Evolutionary conservation across 2,797 vertebrate species (phyloP), one percentile per base, ranked within the genome.

Genomic region (Aphelocoma californica): DNA sequence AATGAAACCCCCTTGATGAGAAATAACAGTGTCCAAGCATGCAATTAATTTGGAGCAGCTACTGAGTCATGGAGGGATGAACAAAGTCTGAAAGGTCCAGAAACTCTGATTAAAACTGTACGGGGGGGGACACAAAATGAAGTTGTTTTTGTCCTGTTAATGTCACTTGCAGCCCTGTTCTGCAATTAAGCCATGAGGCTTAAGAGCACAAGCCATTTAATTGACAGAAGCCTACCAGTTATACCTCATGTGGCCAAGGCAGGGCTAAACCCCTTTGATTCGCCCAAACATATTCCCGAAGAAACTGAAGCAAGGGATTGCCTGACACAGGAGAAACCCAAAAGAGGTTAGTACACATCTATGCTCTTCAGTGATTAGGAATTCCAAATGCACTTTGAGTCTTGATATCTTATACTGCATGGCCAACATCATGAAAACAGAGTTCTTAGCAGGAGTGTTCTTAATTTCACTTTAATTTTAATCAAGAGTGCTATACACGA

Each of bases 401-500:
- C 75, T 75, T 74, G 45, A 12, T 82, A 42, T 66, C 67, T 74
- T 62, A 40, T 13, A 36, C 42, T 61, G 28, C 45, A 10, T 61
- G 48, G 71, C 57, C 56, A 73, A 28, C 20, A 36, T 73, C 20
- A 38, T 2, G 3, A 75, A 80, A 69, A 77, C 1, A 3, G 34
- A 31, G 23, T 71, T 92, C 54, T 88, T 90, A 56, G 36, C 1
- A 2, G 34, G 14, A 69, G 28, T 81, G 31, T 72, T 92, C 51
- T 67, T 64, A 57, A 51, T 80, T 93, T 93, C 34, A 50, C 48
- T 88, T 86, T 70, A 32, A 56, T 95, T 95, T 92, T 77, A 77
- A 82, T 91, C 28, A 54, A 51, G 20, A 58, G 14, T 71, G 14
- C 64, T 81, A 17, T 67, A 40, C 12, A 24, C 9, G 17, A n/a